Conservation (phyloP, 2,888 invertebrate species). For the Cinara cedri region DNA sequence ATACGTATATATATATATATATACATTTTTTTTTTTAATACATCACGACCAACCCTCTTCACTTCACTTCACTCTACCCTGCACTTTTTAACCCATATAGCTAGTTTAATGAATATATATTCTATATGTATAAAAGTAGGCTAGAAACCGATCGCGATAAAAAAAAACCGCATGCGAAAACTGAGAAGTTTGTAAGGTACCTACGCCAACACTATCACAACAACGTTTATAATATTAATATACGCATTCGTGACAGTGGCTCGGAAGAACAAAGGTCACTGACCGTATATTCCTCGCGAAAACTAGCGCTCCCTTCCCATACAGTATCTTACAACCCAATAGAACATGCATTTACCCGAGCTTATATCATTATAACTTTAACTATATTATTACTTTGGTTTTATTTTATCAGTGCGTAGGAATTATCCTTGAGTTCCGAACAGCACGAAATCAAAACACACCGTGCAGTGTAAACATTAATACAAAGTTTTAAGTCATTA, state of each 20-base stretch:
- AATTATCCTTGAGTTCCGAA: no score
- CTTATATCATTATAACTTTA: no score
- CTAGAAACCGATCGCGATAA: slow-evolving; percentile 37
- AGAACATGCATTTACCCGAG: no score
- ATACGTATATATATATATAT: not conserved
- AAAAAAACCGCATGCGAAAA: not conserved
- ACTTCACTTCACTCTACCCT: not conserved
- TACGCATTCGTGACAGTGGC: slow-evolving; percentile 38
- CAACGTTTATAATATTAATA: no score
- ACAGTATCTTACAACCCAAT: no score
- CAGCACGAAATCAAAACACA: no score
- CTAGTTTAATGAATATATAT: not conserved
- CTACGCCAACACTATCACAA: no score
- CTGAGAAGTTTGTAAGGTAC: not conserved
- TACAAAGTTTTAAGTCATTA: no score
- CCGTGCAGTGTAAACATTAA: no score
- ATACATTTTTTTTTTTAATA: not conserved
- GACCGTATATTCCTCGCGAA: slow-evolving; percentile 7
- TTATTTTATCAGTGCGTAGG: no score
- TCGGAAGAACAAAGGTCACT: slow-evolving; percentile 44
- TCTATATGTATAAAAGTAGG: slow-evolving; percentile 18
- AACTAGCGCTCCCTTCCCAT: not conserved
- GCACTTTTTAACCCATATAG: not conserved
- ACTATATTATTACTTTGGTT: no score
- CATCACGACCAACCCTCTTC: not conserved